Conservation (phyloP, 2,888 invertebrate species). For the Rambutsinella grinnellia region DNA sequence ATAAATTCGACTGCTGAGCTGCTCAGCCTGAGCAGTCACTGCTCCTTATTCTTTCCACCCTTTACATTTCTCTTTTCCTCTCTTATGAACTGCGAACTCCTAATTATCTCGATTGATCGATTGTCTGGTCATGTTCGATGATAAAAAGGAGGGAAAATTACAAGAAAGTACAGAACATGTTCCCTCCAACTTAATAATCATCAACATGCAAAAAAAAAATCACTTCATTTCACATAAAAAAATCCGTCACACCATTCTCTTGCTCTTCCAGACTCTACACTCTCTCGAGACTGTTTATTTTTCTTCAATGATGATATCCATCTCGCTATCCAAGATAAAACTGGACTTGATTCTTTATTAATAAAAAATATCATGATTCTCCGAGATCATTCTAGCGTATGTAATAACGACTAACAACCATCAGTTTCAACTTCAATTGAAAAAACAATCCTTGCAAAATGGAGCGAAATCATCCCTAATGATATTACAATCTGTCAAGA, state of each 20-base stretch:
- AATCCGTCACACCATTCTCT: conserved; percentile 41
- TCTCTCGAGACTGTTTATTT: conserved; percentile 12
- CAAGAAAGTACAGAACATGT: background rate
- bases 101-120: conserved; percentile 55
- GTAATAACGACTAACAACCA: conserved; percentile 45
- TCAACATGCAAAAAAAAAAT: conserved; percentile 47
- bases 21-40: background rate
- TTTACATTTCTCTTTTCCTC: conserved; percentile 11
- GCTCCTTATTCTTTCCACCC: background rate
- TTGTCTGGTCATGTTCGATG: conserved; percentile 53
- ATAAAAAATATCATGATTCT: background rate
- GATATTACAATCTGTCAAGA: conserved; percentile 9
- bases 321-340: conserved; percentile 43
- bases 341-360: conserved; percentile 35
- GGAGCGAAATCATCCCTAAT: conserved; percentile 15
- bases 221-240: conserved; percentile 27
- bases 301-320: background rate
- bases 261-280: conserved; percentile 12
- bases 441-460: conserved; percentile 25
- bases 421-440: conserved; percentile 36
- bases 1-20: too few relatives aligned
- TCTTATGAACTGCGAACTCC: conserved; percentile 23
- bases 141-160: conserved; percentile 15
- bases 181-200: conserved; percentile 46
- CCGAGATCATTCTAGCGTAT: conserved; percentile 10